Evolutionary conservation across 2,113 vertebrate species (phyloP), one percentile per base, ranked within the genome.

Genomic region (Epinephelus moara): DNA sequence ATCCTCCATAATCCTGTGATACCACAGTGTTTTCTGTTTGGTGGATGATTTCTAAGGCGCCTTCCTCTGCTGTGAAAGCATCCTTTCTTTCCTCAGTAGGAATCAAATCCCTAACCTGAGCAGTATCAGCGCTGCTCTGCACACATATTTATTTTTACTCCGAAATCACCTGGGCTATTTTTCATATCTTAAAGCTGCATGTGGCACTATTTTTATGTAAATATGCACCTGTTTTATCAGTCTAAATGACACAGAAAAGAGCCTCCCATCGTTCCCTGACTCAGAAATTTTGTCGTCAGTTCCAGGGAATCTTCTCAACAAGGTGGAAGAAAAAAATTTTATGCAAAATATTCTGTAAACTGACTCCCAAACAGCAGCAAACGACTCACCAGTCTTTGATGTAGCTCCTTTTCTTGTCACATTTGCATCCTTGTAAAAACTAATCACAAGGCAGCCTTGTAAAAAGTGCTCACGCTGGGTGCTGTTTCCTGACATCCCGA

Each of bases 181-280:
- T 64, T 70, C 80, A 60, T 61, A 66, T 82, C 85, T 80, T 76
- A 49, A 71, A 87, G 55, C 84, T 50, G 70, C 84, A 81, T 8
- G 2, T 76, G 81, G 71, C 45, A 64, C 1, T 6, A 13, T 83
- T 84, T 79, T 81, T 80, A 81, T 85, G 76, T 45, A 80, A 91
- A 85, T 83, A 71, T 13, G 9, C 56, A 66, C 47, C 69, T 80
- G 62, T 70, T 79, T 81, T 56, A 69, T 74, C 61, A 40, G 47
- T 78, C 15, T 3, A 25, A 78, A 80, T 63, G 33, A 68, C 42
- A 71, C 59, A 69, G 67, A 85, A 66, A 84, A 64, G 45, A 83
- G 47, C 66, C 49, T 84, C 64, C n/a, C 49, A 42, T 47, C 33
- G 23, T 50, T 63, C 33, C 45, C 40, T 4, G 45, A 49, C 61